Conservation (phyloP, 2,888 invertebrate genomes). For the Ochlodes sylvanus region DNA sequence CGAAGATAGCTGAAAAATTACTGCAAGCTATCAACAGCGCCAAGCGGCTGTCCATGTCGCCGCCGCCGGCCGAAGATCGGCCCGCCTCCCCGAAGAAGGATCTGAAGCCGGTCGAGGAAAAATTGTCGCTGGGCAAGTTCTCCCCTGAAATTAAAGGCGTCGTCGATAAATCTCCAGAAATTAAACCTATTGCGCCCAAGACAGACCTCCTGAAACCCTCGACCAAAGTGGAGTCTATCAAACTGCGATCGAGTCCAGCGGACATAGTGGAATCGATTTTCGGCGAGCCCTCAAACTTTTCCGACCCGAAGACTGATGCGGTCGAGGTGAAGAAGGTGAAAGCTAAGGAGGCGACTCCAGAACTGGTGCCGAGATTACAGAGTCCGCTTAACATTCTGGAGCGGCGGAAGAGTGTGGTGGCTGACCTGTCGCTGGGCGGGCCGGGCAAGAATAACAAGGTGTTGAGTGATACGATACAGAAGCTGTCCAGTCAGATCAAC, state of each 20-base stretch:
- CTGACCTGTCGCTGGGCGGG: constrained; percentile 67
- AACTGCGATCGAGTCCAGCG: constrained; percentile 56
- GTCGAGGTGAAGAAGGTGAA: constrained; percentile 69
- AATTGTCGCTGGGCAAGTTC: constrained; percentile 37
- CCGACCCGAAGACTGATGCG: constrained; percentile 65
- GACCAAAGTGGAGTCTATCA: constrained; percentile 58
- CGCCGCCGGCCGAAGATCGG: constrained; percentile 66
- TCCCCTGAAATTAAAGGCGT: constrained; percentile 43
- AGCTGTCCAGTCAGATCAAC: constrained; percentile 83
- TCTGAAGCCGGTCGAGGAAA: constrained; percentile 48
- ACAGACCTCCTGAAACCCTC: constrained; percentile 55
- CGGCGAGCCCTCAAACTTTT: constrained; percentile 70
- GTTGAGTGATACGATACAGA: constrained; percentile 87
- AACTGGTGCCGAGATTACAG: constrained; percentile 57
- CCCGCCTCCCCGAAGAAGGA: constrained; percentile 68
- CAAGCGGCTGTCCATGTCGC: constrained; percentile 80
- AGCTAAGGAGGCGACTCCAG: constrained; percentile 62
- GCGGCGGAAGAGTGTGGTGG: constrained; percentile 73
- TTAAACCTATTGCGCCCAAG: constrained; percentile 56
- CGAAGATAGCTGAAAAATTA: constrained; percentile 87
- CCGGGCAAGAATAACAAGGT: constrained; percentile 85
- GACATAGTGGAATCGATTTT: constrained; percentile 67
- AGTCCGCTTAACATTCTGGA: constrained; percentile 73
- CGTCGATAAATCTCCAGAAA: constrained; percentile 46
- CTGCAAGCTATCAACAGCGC: constrained; percentile 86